Evolutionary conservation across 2,797 vertebrate genomes (phyloP), one percentile per base, ranked within the genome.

Genomic region (Potorous gilbertii): DNA sequence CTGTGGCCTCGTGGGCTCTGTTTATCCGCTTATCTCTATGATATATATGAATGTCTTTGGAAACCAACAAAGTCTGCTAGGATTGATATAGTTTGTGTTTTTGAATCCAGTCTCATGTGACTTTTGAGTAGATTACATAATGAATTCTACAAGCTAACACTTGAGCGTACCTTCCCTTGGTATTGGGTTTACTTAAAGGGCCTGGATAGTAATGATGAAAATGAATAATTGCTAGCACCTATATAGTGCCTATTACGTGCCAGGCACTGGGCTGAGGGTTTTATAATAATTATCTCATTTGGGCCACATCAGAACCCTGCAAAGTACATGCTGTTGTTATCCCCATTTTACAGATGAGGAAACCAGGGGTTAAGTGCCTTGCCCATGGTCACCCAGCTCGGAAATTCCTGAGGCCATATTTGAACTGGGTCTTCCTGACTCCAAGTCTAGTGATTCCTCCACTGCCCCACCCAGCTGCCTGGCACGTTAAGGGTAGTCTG

Each of bases 51-150:
- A 54, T 28, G 4, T 91, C 12, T 57, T 96, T 93, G 91, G 21
- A 95, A 95, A 92, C n/a, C 46, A 74, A 52, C 54, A 56, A 90
- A 59, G 62, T 90, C 95, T 90, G 14, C 31, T 21, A 1, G 6
- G 93, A 81, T 93, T 96, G 27, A 56, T 59, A 90, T 89, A 54
- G 92, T 95, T 91, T 93, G 12, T 57, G 34, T 3, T 46, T 46
- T 81, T 13, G 55, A 93, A 0, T 89, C 56, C 27, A 93, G 21
- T 90, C 12, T 27, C 74, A 27, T 52, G 24, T 93, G 52, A 90
- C 5, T 27, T 96, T 94, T 96, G 94, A 55, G 29, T 81, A 74
- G 3, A 8, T 89, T 27, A 81, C 27, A 29, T 62, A 10, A 2
- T 6, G 24, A 13, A 14, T 92, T 18, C 54, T 55, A 55, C 55